phyloP scores from a whole-genome alignment of 92 coral and sea anemone species.

The Epizoanthus illoricatus region DNA sequence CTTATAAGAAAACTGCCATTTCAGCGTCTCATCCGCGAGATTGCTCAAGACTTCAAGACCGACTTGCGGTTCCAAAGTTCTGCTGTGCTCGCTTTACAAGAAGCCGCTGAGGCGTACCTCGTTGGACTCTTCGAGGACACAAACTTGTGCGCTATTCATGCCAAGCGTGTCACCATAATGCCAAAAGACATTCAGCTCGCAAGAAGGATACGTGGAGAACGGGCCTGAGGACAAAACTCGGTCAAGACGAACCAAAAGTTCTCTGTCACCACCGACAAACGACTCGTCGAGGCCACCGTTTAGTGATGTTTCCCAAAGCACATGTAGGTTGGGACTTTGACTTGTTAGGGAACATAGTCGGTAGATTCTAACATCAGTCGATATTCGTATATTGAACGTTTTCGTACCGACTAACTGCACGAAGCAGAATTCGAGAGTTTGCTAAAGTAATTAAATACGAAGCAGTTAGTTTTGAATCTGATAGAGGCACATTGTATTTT shows the following conservation, averaged over 20 bases:
- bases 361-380: no score
- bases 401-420: not conserved
- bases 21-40: constrained; percentile 53
- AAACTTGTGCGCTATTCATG: constrained; percentile 92
- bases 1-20: constrained; percentile 51
- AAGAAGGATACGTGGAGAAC: constrained; percentile 87
- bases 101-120: constrained; percentile 88
- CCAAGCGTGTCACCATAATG: constrained; percentile 89
- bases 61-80: constrained; percentile 98
- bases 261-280: not conserved
- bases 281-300: not conserved
- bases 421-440: not conserved
- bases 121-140: constrained; percentile 94
- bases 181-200: constrained; percentile 93
- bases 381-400: no score
- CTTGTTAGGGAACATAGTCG: not conserved
- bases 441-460: no score
- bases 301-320: not conserved
- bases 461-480: no score
- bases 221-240: constrained; percentile 53
- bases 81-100: constrained; percentile 89
- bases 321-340: not conserved
- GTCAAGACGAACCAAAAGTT: not conserved
- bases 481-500: no score
- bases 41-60: constrained; percentile 69